A percentile compares a stretch with the other conserved stretches of the same genome.
Evolutionary conservation across 1,140 invertebrate genomes (phyloP).

Genomic region (Cotesia vestalis): DNA sequence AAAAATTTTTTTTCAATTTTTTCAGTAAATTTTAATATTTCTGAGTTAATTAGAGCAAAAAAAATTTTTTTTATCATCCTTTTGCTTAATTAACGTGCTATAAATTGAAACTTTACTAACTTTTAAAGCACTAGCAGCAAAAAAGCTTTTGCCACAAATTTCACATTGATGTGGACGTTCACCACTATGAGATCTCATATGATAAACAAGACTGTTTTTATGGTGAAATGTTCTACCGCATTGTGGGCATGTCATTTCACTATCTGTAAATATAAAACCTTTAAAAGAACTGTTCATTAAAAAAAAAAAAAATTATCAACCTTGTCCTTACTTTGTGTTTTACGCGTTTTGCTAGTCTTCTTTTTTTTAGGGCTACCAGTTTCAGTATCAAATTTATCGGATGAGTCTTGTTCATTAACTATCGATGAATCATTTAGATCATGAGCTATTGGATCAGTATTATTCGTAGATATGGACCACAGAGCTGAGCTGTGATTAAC

Average conservation of each 20-base stretch:
- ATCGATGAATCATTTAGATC: conserved; percentile 49
- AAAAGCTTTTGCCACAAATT: conserved; percentile 84
- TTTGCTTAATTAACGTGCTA: background rate
- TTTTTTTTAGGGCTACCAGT: conserved; percentile 57
- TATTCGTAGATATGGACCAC: conserved; percentile 54
- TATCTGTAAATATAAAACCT: conserved; percentile 42
- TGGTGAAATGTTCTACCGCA: conserved; percentile 82
- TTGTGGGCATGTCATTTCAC: conserved; percentile 71
- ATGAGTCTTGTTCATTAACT: conserved; percentile 52
- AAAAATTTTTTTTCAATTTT: too few relatives aligned
- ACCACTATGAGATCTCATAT: conserved; percentile 81
- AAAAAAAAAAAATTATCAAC: background rate
- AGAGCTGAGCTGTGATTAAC: conserved; percentile 51
- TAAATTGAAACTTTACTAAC: conserved; percentile 55
- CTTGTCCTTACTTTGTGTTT: conserved; percentile 45
- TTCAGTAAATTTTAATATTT: too few relatives aligned
- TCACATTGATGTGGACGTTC: conserved; percentile 82
- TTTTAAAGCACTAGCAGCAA: conserved; percentile 80
- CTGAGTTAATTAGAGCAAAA: too few relatives aligned
- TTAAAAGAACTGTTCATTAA: background rate
- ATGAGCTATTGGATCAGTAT: conserved; percentile 46
- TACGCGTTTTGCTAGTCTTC: conserved; percentile 50
- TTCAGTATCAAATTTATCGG: conserved; percentile 58
- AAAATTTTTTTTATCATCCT: too few relatives aligned
- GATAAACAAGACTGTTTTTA: conserved; percentile 84